Base-by-base conservation (phyloP, 2,113 vertebrate genomes). In the Passerina amoena region DNA sequence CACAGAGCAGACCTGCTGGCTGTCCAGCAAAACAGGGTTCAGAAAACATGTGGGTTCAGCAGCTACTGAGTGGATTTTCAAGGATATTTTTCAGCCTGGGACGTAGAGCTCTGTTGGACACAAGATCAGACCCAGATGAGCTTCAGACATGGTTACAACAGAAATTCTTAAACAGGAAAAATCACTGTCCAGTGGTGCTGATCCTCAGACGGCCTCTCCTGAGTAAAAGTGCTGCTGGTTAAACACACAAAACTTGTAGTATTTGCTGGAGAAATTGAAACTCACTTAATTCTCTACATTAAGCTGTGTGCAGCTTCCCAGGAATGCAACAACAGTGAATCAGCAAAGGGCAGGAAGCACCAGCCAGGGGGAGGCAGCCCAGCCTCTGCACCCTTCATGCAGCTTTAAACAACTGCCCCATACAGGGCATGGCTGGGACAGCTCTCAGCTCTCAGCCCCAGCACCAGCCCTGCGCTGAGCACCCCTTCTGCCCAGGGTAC, bases 111-210 rank as follows among this genome's bases (percentile, higher is more conserved):
- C 47, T 91, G 24, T 8, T 65, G 33, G 56, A 53, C n/a, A 63
- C 9, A 9, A 53, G 25, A 31, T 61, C n/a, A 54, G 53, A 30
- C 23, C 66, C 24, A 59, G 51, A 60, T 35, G 38, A 69, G 31
- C 38, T 53, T 45, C 56, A 82, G 57, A 5, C 6, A 23, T 0
- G 0, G 12, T 2, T 57, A 76, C 2, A 3, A 44, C 76, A 77
- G 20, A 73, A 73, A 70, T 14, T 15, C 48, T 51, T 22, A 42
- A 42, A 50, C 53, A 80, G 37, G 12, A 69, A 37, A 63, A 81
- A 77, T 47, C 25, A 22, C 38, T 23, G 23, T 8, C 35, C 54
- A 35, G 19, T 12, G 16, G 42, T 6, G 0, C 72, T 35, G 27
- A 50, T 63, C 40, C 45, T 73, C 71, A 69, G 15, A 7, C 0